Conservation (phyloP, 2,113 vertebrate species). For the Brienomyrus longianalis region DNA sequence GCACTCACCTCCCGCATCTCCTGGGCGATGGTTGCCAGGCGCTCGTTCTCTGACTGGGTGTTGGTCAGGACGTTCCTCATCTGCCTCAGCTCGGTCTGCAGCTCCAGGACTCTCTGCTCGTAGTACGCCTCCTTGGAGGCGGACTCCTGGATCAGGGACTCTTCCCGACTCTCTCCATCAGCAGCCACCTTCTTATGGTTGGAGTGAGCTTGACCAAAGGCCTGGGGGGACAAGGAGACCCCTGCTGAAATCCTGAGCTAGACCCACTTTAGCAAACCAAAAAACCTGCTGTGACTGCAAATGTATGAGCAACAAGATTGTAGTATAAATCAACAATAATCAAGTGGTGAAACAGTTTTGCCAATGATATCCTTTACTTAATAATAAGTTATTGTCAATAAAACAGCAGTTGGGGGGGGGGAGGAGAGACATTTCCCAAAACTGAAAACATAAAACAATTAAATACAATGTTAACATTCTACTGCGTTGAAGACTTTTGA, state of each 20-base stretch:
- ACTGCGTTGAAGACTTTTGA: background rate
- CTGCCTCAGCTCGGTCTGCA: slow-evolving; percentile 88
- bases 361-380: background rate
- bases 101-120: slow-evolving; percentile 84
- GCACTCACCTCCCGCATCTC: slow-evolving; percentile 82
- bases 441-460: background rate
- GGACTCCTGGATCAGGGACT: slow-evolving; percentile 90
- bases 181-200: slow-evolving; percentile 95
- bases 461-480: background rate
- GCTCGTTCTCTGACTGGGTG: slow-evolving; percentile 82
- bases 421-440: background rate
- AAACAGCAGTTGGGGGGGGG: background rate
- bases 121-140: slow-evolving; percentile 94
- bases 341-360: background rate
- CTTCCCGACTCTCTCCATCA: slow-evolving; percentile 93
- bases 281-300: background rate
- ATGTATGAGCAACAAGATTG: background rate
- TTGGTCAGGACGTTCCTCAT: slow-evolving; percentile 74
- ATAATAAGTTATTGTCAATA: background rate
- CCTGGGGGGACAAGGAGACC: slow-evolving; percentile 55
- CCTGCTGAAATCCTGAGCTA: background rate
- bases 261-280: background rate
- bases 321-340: background rate
- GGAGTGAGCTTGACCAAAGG: slow-evolving; percentile 88
- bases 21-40: slow-evolving; percentile 73